phyloP scores from a whole-genome alignment of 2,113 vertebrate genomes.

The Ancistrus triradiatus region DNA sequence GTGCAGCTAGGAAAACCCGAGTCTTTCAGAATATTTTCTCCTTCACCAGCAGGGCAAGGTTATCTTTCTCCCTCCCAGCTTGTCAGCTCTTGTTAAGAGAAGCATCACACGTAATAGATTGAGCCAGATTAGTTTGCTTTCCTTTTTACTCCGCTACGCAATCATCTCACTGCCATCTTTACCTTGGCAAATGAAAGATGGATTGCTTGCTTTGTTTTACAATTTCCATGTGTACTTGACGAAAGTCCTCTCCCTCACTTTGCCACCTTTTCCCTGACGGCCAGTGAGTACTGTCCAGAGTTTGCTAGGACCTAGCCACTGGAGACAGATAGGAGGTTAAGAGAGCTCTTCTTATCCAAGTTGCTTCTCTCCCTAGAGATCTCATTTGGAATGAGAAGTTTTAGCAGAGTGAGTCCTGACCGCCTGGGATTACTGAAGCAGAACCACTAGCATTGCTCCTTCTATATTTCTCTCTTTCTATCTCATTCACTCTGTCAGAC shows the following conservation, averaged over 20 bases:
- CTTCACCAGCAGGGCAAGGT: constrained; percentile 39
- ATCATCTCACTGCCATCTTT: constrained; percentile 60
- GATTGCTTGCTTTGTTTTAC: constrained; percentile 54
- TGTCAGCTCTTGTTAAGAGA: constrained; percentile 64
- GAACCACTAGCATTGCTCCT: constrained; percentile 1
- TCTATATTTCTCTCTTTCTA: constrained; percentile 3
- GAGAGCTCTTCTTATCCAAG: constrained; percentile 3
- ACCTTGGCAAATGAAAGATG: constrained; percentile 56
- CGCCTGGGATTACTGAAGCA: constrained; percentile 42
- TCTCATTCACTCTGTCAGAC: constrained; percentile 7
- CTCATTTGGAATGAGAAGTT: constrained; percentile 52
- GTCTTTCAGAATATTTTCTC: constrained; percentile 33
- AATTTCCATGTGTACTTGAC: constrained; percentile 37
- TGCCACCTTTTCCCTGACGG: background rate
- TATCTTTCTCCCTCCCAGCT: constrained; percentile 49
- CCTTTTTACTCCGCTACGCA: constrained; percentile 50
- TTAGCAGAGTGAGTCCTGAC: constrained; percentile 49
- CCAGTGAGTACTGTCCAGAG: constrained; percentile 37
- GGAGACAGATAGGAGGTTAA: constrained; percentile 45
- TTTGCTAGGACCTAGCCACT: no score
- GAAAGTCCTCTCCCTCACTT: background rate
- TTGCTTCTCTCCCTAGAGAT: constrained; percentile 29
- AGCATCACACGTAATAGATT: constrained; percentile 62
- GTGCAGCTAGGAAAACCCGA: background rate
- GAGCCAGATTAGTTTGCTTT: constrained; percentile 56